Evolutionary conservation across 64 coral and sea anemone genomes (phyloP).

Genomic region (Acropora tenuis): DNA sequence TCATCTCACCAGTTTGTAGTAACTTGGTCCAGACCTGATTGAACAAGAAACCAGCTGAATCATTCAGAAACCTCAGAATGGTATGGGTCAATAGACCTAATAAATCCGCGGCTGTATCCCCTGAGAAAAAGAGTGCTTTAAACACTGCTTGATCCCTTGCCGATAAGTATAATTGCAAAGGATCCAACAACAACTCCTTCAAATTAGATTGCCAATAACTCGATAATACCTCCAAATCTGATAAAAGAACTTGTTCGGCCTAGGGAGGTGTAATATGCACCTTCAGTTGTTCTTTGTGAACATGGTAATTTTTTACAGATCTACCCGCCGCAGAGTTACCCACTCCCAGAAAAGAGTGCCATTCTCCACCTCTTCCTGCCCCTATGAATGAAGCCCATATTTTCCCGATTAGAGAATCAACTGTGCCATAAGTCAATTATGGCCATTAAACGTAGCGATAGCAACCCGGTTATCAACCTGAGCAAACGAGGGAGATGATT

Average conservation of each 20-base stretch:
- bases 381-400: not conserved
- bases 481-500: not conserved
- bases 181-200: not conserved
- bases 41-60: constrained; percentile 21
- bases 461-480: constrained; percentile 8
- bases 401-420: constrained; percentile 40
- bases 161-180: not conserved
- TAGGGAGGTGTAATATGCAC: not conserved
- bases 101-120: constrained; percentile 20
- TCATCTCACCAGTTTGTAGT: not conserved
- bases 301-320: not conserved
- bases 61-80: constrained; percentile 18
- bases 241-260: not conserved
- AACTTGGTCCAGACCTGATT: constrained; percentile 48
- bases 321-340: constrained; percentile 5
- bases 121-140: constrained; percentile 7
- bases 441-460: not conserved
- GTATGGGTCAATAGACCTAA: not conserved
- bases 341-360: not conserved
- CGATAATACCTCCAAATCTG: not conserved
- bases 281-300: constrained; percentile 13
- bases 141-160: constrained; percentile 26
- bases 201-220: not conserved
- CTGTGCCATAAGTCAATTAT: constrained; percentile 32
- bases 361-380: not conserved